These are phyloP conservation scores for Diploscapter pachys DNA, from an alignment of 1,140 invertebrate species.

Conservation along the genomic window DNA sequence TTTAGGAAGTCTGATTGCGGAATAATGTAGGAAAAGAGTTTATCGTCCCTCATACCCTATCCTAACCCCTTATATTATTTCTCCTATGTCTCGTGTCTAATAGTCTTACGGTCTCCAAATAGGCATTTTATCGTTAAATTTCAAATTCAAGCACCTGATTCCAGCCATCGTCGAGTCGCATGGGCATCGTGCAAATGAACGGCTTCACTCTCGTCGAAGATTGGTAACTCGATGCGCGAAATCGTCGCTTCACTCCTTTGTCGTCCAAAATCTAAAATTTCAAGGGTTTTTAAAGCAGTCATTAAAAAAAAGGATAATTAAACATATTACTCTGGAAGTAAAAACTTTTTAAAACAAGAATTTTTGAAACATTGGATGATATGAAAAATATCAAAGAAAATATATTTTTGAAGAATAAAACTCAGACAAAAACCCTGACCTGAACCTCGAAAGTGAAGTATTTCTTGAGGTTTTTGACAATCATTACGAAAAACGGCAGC, in stretches of 20 bases:
- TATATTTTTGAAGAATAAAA: too few relatives aligned
- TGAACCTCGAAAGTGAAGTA: constrained; percentile 99
- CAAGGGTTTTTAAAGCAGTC: too few relatives aligned
- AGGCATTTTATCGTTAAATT: too few relatives aligned
- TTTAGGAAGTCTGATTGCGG: too few relatives aligned
- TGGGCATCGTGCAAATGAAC: constrained; percentile 90
- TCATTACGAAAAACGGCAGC: constrained; percentile 96
- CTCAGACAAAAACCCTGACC: constrained; percentile 65
- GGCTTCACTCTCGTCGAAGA: constrained; percentile 82
- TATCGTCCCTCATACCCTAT: too few relatives aligned
- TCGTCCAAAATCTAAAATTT: constrained; percentile 78
- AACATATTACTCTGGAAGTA: too few relatives aligned
- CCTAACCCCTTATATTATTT: too few relatives aligned
- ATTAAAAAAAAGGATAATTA: too few relatives aligned
- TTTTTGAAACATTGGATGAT: constrained; percentile 1
- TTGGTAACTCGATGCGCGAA: constrained; percentile 90
- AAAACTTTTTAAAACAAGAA: too few relatives aligned
- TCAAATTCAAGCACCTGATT: constrained; percentile 70
- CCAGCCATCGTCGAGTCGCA: constrained; percentile 89
- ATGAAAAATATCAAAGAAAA: background rate
- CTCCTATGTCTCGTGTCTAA: too few relatives aligned
- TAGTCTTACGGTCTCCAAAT: too few relatives aligned
- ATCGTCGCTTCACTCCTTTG: constrained; percentile 80
- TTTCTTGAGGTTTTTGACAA: constrained; percentile 99
- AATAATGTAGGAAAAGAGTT: too few relatives aligned